phyloP scores from a whole-genome alignment of 2,797 vertebrate genomes.

The Sebastes melanostomus region DNA sequence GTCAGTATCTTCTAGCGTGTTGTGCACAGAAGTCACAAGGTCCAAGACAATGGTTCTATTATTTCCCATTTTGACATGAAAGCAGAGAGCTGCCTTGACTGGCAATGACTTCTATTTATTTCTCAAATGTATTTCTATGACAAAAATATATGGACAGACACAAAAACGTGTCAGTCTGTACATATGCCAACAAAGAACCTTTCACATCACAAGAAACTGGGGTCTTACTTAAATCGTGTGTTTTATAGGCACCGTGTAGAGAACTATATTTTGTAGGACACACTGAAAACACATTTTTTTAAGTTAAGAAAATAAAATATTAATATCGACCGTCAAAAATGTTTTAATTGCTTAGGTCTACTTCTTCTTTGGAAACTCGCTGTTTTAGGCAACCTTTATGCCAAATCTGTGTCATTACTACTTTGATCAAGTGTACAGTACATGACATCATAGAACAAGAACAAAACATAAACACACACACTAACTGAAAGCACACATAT shows the following conservation, averaged over 20 bases:
- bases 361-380: conserved; percentile 49
- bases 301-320: not conserved
- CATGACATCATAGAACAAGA: not conserved
- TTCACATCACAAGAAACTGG: not conserved
- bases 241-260: not conserved
- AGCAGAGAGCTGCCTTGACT: not conserved
- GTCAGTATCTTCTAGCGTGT: not conserved
- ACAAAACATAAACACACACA: not conserved
- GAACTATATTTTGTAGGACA: not conserved
- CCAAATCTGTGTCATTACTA: not conserved
- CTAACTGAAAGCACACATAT: not conserved
- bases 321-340: not conserved
- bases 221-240: not conserved
- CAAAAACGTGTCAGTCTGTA: not conserved
- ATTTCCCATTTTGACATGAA: not conserved
- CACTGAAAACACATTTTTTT: not conserved
- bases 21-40: not conserved
- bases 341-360: not conserved
- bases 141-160: not conserved
- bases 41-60: no score
- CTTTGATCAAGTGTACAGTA: not conserved
- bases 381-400: conserved; percentile 35
- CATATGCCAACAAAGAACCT: not conserved
- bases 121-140: not conserved
- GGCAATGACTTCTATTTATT: not conserved